A percentile compares a stretch with the other conserved stretches of the same genome.
Conservation (phyloP, 2,888 invertebrate species). For the Phoenoteleia sp. region DNA sequence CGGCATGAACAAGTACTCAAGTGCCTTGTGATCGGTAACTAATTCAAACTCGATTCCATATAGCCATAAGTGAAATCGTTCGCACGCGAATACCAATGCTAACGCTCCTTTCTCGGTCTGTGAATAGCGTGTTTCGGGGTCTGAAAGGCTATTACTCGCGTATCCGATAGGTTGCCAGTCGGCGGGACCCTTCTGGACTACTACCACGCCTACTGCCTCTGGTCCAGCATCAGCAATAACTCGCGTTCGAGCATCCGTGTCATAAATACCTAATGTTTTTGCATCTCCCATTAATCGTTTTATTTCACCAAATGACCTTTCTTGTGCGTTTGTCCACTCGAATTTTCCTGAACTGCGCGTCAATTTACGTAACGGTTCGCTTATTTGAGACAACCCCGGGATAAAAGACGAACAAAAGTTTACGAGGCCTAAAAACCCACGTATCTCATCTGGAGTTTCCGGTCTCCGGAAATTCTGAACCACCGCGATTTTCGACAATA, state of each 20-base stretch:
- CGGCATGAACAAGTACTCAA: slow-evolving; percentile 77
- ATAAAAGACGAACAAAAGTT: slow-evolving; percentile 78
- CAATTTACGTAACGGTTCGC: slow-evolving; percentile 73
- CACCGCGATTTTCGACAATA: slow-evolving; percentile 33
- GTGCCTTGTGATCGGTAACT: slow-evolving; percentile 77
- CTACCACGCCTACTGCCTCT: slow-evolving; percentile 79
- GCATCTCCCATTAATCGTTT: slow-evolving; percentile 52
- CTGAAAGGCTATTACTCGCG: slow-evolving; percentile 82
- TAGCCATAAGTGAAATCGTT: slow-evolving; percentile 77
- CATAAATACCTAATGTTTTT: slow-evolving; percentile 78
- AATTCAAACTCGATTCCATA: not conserved
- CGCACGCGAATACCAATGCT: slow-evolving; percentile 69
- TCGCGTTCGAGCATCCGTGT: slow-evolving; percentile 76
- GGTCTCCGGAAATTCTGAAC: slow-evolving; percentile 41
- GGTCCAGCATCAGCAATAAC: slow-evolving; percentile 83
- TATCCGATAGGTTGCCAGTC: too few species aligned
- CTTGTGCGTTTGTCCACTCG: slow-evolving; percentile 20
- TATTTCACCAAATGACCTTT: slow-evolving; percentile 22
- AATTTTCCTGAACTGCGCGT: slow-evolving; percentile 25
- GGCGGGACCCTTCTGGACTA: slow-evolving; percentile 78
- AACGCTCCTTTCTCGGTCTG: slow-evolving; percentile 75
- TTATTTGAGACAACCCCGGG: slow-evolving; percentile 72
- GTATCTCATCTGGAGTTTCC: slow-evolving; percentile 35
- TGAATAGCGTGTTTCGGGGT: slow-evolving; percentile 78
- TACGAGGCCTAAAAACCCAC: slow-evolving; percentile 52